Conservation (phyloP, 1,140 invertebrate species). For the Xylocopa sonorina region DNA sequence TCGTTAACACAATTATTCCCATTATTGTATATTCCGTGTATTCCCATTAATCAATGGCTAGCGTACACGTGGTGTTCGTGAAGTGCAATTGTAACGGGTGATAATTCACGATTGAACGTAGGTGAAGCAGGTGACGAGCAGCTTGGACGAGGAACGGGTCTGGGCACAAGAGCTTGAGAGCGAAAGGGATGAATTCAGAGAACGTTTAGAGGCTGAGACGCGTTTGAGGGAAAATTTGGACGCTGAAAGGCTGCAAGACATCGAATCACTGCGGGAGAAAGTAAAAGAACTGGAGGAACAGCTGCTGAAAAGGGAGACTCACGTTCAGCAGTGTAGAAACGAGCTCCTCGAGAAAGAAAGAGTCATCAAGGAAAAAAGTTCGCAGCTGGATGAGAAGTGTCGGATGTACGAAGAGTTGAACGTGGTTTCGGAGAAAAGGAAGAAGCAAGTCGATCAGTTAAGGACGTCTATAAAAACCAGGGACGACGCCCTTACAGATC, state of each 20-base stretch:
- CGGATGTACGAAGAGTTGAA: conserved; percentile 73
- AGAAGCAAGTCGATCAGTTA: conserved; percentile 77
- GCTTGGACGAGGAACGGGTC: conserved; percentile 75
- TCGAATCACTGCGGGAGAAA: conserved; percentile 69
- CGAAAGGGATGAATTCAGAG: conserved; percentile 74
- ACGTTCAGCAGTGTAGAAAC: conserved; percentile 72
- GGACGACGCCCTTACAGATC: conserved; percentile 77
- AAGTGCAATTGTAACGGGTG: not conserved
- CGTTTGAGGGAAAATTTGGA: conserved; percentile 68
- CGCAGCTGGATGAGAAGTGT: conserved; percentile 74
- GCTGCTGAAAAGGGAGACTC: conserved; percentile 72
- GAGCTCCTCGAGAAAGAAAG: conserved; percentile 75
- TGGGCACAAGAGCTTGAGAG: conserved; percentile 77
- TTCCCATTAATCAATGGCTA: too few relatives aligned
- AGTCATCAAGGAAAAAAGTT: conserved; percentile 73
- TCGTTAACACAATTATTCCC: too few relatives aligned
- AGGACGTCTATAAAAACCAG: conserved; percentile 76
- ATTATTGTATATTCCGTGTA: too few relatives aligned
- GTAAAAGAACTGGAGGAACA: conserved; percentile 80
- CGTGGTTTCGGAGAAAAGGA: conserved; percentile 74
- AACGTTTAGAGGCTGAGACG: conserved; percentile 71
- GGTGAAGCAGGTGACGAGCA: conserved; percentile 75
- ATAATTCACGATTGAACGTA: conserved; percentile 31
- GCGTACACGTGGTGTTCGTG: too few relatives aligned
- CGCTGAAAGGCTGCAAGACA: conserved; percentile 67